These are phyloP conservation scores for Microtus oregoni DNA, from an alignment of 2,113 vertebrate species.

Conservation along the genomic window DNA sequence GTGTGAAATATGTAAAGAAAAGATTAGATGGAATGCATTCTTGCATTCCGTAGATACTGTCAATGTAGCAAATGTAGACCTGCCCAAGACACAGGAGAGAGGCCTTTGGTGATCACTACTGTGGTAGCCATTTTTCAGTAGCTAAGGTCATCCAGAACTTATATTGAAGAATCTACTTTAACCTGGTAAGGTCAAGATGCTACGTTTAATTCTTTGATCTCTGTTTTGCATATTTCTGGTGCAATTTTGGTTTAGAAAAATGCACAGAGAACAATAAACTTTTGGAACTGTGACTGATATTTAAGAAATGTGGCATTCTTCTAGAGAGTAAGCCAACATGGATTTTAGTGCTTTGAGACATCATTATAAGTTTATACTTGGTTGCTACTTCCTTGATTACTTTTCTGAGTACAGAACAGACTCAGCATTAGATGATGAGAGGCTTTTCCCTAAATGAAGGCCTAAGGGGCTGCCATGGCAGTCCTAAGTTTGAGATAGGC, in stretches of 20 bases:
- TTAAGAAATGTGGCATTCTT: background rate
- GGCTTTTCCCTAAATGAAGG: background rate
- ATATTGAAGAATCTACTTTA: slow-evolving; percentile 9
- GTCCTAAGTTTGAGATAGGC: background rate
- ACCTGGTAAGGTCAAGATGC: background rate
- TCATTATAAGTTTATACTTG: background rate
- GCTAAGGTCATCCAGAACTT: background rate
- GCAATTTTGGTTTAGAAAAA: background rate
- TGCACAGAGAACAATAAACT: background rate
- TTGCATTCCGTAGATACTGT: background rate
- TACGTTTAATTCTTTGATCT: background rate
- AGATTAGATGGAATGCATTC: background rate
- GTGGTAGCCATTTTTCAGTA: background rate
- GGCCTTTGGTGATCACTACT: background rate
- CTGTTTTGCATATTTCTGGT: background rate
- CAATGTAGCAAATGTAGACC: background rate
- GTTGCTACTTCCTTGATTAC: background rate
- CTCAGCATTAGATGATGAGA: background rate
- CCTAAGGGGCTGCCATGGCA: background rate
- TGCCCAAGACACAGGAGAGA: background rate
- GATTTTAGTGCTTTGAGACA: background rate
- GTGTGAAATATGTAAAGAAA: background rate
- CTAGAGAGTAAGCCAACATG: background rate
- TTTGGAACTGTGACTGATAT: background rate
- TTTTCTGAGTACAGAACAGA: background rate